Conservation (phyloP, 1,140 invertebrate genomes). For the Olivierus martensii region DNA sequence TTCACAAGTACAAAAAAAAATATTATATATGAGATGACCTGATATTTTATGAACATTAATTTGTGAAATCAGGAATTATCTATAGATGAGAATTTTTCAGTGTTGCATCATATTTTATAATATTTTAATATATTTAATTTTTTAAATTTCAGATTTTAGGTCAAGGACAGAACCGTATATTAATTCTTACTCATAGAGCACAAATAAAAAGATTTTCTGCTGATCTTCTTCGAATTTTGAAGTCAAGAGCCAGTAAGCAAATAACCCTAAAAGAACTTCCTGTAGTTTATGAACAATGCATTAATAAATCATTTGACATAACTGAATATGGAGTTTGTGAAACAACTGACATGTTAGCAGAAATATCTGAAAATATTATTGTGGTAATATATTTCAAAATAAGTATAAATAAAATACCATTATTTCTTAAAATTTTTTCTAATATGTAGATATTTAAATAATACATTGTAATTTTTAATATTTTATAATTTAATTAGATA, state of each 20-base stretch:
- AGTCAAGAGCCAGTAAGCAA: constrained; percentile 57
- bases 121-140: too few relatives aligned
- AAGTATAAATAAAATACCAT: constrained; percentile 11
- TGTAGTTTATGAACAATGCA: constrained; percentile 50
- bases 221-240: constrained; percentile 70
- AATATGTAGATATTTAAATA: too few relatives aligned
- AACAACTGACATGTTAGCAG: constrained; percentile 52
- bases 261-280: constrained; percentile 58
- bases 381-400: constrained; percentile 33
- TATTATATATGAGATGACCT: too few relatives aligned
- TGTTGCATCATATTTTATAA: too few relatives aligned
- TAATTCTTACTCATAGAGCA: constrained; percentile 73
- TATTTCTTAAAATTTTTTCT: too few relatives aligned
- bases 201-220: constrained; percentile 80
- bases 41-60: too few relatives aligned
- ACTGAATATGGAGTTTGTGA: constrained; percentile 70
- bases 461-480: too few relatives aligned
- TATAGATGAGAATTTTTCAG: too few relatives aligned
- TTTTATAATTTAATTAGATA: too few relatives aligned
- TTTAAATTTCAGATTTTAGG: constrained; percentile 54
- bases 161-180: constrained; percentile 64
- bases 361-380: constrained; percentile 55
- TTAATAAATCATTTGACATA: constrained; percentile 54
- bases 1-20: too few relatives aligned
- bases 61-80: too few relatives aligned